Percentiles rank a stretch among this genome's conserved stretches.
phyloP scores from a whole-genome alignment of 2,113 vertebrate genomes.

The Psittacus erithacus region DNA sequence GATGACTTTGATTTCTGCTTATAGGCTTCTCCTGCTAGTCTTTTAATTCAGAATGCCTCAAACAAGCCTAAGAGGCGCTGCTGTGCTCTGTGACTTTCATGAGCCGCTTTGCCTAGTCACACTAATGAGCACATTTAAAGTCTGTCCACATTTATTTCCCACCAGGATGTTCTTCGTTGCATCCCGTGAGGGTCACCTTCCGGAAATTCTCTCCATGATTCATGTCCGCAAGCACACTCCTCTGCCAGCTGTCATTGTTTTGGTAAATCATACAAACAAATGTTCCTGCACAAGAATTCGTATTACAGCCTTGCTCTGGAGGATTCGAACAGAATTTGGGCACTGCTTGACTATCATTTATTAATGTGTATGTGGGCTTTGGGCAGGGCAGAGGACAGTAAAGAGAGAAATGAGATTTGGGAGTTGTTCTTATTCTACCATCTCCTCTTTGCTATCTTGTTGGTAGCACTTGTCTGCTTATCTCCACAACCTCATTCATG shows the following conservation, averaged over 20 bases:
- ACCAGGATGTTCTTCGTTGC: constrained; percentile 94
- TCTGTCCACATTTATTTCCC: constrained; percentile 73
- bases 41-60: neutral
- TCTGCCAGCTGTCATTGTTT: constrained; percentile 90
- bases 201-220: constrained; percentile 96
- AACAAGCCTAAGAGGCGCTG: neutral
- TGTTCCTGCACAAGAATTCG: constrained; percentile 19
- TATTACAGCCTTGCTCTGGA: constrained; percentile 15
- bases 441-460: neutral
- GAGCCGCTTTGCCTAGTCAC: constrained; percentile 30
- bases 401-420: neutral
- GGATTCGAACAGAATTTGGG: constrained; percentile 9
- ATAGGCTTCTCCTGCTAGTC: neutral
- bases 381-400: neutral
- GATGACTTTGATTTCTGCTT: neutral
- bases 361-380: neutral
- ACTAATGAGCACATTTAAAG: constrained; percentile 61
- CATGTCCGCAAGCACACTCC: constrained; percentile 95
- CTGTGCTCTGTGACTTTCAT: constrained; percentile 38
- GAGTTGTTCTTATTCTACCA: constrained; percentile 28
- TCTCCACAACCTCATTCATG: neutral
- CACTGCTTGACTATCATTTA: constrained; percentile 12
- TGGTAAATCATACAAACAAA: constrained; percentile 86
- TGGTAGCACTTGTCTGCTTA: neutral
- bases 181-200: constrained; percentile 96